Conservation (phyloP, 2,113 vertebrate species). For the Brienomyrus longianalis region DNA sequence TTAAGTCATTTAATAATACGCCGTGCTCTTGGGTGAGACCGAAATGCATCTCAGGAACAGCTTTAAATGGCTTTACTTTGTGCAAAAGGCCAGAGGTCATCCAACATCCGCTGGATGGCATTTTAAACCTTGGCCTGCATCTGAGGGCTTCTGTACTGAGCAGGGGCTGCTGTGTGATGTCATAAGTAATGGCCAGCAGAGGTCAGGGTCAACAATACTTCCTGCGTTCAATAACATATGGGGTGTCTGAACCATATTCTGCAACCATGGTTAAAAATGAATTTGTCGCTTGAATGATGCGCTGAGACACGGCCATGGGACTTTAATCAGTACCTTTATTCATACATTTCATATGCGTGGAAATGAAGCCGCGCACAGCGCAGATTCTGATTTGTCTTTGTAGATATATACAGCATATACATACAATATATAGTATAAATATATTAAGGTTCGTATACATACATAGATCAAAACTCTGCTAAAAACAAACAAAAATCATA, state of each 20-base stretch:
- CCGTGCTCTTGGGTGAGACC: not conserved
- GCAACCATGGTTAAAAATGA: not conserved
- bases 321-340: constrained; percentile 24
- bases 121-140: not conserved
- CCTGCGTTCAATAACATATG: not conserved
- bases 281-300: not conserved
- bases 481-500: constrained; percentile 30
- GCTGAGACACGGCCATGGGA: not conserved
- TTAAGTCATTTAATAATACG: not conserved
- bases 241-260: not conserved
- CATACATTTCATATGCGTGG: not conserved
- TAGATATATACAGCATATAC: constrained; percentile 44
- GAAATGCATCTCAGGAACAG: not conserved
- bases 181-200: not conserved
- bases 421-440: constrained; percentile 44
- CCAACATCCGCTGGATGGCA: not conserved
- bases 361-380: constrained; percentile 15
- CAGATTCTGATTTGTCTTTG: constrained; percentile 20
- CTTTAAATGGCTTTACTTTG: not conserved
- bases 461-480: constrained; percentile 28
- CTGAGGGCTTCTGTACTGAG: not conserved
- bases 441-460: constrained; percentile 37
- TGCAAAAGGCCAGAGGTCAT: not conserved
- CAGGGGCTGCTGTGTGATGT: not conserved
- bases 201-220: not conserved